phyloP scores from a whole-genome alignment of 92 coral and sea anemone genomes.

The Virgularia gustaviana region DNA sequence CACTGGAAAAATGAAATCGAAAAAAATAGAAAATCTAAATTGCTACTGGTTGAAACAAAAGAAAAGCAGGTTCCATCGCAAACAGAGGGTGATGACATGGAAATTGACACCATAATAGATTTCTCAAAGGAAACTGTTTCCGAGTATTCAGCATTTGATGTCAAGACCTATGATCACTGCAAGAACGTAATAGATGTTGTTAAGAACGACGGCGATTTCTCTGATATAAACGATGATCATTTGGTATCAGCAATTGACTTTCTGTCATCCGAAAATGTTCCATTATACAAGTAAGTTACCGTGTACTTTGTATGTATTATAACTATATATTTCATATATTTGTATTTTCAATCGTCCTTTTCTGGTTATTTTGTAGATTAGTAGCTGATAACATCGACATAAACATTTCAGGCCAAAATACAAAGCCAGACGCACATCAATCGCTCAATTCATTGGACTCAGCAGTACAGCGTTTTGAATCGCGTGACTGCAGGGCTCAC shows the following conservation, averaged over 20 bases:
- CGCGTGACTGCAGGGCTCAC: too few relatives aligned
- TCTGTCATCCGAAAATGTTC: too few relatives aligned
- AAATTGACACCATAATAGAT: not conserved
- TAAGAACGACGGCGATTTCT: not conserved
- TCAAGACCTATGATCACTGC: not conserved
- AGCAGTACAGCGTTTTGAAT: too few relatives aligned
- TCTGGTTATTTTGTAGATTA: too few relatives aligned
- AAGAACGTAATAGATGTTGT: not conserved
- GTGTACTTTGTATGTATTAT: not conserved
- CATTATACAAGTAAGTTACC: not conserved
- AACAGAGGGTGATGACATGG: constrained; percentile 3
- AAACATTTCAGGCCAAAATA: too few relatives aligned
- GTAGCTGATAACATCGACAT: too few relatives aligned
- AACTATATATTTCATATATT: too few relatives aligned
- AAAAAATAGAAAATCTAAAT: not conserved
- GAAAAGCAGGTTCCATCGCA: not conserved
- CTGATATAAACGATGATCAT: not conserved
- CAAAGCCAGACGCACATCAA: too few relatives aligned
- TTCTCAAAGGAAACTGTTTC: not conserved
- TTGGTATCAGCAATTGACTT: constrained; percentile 5
- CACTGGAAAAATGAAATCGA: not conserved
- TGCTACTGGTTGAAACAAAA: not conserved
- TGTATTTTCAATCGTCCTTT: too few relatives aligned
- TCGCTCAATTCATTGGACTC: too few relatives aligned
- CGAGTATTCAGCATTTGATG: not conserved